Evolutionary conservation across 2,888 invertebrate genomes (phyloP).

Genomic region (Stegophylla sp.): DNA sequence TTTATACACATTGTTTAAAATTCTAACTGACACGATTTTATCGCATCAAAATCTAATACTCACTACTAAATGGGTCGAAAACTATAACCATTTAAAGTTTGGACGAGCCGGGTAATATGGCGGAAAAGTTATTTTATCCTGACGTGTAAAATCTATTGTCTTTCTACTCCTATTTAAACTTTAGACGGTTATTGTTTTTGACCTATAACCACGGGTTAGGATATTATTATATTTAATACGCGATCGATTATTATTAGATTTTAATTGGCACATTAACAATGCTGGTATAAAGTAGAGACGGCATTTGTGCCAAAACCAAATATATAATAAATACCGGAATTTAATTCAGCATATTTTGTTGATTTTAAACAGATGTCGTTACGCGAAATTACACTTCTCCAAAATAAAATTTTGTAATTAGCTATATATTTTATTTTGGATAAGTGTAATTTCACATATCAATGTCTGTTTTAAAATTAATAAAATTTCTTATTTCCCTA

Average conservation of each 20-base stretch:
- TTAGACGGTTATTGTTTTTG: constrained; percentile 31
- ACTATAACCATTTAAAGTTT: constrained; percentile 41
- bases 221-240: background rate
- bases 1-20: background rate
- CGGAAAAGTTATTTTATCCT: constrained; percentile 35
- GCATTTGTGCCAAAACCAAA: too few relatives aligned
- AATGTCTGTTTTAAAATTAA: too few relatives aligned
- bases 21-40: constrained; percentile 24
- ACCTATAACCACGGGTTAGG: background rate
- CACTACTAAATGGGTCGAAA: constrained; percentile 31
- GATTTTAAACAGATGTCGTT: too few relatives aligned
- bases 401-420: too few relatives aligned
- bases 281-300: too few relatives aligned
- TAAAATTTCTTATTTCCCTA: too few relatives aligned
- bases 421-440: too few relatives aligned
- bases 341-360: too few relatives aligned
- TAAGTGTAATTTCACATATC: too few relatives aligned
- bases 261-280: too few relatives aligned
- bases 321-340: too few relatives aligned
- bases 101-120: background rate
- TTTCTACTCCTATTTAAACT: constrained; percentile 13
- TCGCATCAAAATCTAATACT: constrained; percentile 28
- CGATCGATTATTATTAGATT: background rate
- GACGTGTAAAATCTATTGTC: constrained; percentile 35
- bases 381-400: too few relatives aligned